Evolutionary conservation across 1,140 invertebrate species (phyloP), one percentile per base, ranked within the genome.

Genomic region (Chrysomallon squamiferum): DNA sequence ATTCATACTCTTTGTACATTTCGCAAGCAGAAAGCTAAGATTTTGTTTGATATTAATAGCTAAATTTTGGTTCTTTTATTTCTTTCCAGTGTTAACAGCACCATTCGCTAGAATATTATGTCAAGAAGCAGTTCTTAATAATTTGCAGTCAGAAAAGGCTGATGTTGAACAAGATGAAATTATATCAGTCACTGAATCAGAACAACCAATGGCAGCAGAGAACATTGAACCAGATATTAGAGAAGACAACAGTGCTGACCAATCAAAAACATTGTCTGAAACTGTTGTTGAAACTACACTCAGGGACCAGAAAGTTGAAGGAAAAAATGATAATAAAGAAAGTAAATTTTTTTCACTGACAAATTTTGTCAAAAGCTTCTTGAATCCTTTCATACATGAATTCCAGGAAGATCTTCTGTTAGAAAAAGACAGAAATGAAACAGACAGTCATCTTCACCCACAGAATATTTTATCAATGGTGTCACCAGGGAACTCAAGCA

Each of bases 381-480:
- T 79, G 9, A 73, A 75, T 45, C 77, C 77, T 2, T 62, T 79
- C n/a, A 69, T 79, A 20, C 73, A 77, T 47, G 72, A 74, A 43
- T 72, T 74, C 30, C 68, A 68, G 33, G 69, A 65, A 56, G 71
- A 62, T 15, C 27, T 65, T 35, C 62, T 63, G 27, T 49, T 66
- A 18, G 68, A 69, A 47, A 69, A 68, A 57, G 54, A 50, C 20
- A 52, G 29, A 49, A 59, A 66, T 25, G 52, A 62, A 18, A n/a
- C 9, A 6, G 27, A 30, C 20, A 3, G 22, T 25, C 43, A 43
- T 45, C 49, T 56, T 15, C 20, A 20, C 30, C 7, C 20, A 2
- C 13, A 45, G 15, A 52, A 22, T 29, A 61, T 60, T 15, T 30
- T 47, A 33, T 61, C 65, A n/a, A 45, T 52, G 4, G 11, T 27